Conservation (phyloP, 2,797 vertebrate genomes). For the Sarcoramphus papa region DNA sequence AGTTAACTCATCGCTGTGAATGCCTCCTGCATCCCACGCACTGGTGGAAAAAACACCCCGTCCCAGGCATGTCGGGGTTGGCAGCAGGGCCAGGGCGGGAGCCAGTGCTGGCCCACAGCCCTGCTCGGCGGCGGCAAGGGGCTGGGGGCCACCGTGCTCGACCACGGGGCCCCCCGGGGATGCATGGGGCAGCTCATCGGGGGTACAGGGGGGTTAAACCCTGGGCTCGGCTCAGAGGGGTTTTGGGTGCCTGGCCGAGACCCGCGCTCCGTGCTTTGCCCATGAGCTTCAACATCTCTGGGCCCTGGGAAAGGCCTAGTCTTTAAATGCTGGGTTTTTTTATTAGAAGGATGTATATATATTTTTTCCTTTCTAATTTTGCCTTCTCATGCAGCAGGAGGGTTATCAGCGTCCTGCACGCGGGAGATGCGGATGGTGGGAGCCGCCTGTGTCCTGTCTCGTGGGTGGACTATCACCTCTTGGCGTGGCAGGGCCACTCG, state of each 20-base stretch:
- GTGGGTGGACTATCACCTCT: not conserved
- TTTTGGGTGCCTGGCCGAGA: not conserved
- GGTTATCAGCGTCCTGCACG: not conserved
- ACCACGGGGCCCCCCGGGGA: fast-evolving
- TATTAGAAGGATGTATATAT: not conserved
- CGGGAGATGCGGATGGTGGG: not conserved
- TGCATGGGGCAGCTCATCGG: fast-evolving
- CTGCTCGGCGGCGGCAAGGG: not conserved
- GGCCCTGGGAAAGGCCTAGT: not conserved
- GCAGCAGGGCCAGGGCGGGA: fast-evolving
- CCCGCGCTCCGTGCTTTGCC: not conserved
- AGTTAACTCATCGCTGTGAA: not conserved
- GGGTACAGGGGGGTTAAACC: not conserved
- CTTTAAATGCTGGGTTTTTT: not conserved
- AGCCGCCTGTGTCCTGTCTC: not conserved
- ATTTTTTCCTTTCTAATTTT: not conserved
- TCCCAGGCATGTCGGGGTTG: not conserved
- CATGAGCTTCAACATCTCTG: not conserved
- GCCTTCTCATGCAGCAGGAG: not conserved
- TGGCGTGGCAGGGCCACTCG: not conserved
- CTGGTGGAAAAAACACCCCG: not conserved
- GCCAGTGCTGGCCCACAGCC: not conserved
- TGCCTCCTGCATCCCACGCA: not conserved
- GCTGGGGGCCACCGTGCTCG: fast-evolving
- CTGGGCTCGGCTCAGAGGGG: fast-evolving